These are phyloP conservation scores for Limnothrissa miodon DNA, from an alignment of 2,113 vertebrate species.

Conservation along the genomic window DNA sequence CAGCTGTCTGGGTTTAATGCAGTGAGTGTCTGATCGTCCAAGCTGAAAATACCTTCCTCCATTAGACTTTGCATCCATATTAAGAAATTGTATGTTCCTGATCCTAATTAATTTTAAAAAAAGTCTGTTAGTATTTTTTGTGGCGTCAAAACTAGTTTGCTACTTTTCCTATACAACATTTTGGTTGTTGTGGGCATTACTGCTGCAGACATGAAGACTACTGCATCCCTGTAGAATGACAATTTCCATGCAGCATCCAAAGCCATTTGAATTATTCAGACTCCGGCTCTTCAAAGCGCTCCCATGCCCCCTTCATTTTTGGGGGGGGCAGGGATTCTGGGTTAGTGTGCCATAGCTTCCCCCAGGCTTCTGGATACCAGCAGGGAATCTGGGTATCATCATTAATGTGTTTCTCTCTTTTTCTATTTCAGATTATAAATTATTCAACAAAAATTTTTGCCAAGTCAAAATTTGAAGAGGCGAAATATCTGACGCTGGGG, in stretches of 20 bases:
- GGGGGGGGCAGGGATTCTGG: slow-evolving; percentile 8
- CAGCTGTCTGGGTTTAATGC: slow-evolving; percentile 69
- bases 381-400: slow-evolving; percentile 27
- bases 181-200: neutral
- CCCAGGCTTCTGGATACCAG: neutral
- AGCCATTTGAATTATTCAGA: slow-evolving; percentile 24
- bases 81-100: neutral
- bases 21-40: slow-evolving; percentile 31
- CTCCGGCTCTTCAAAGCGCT: slow-evolving; percentile 5
- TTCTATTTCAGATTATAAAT: slow-evolving; percentile 68
- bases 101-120: neutral
- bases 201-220: slow-evolving; percentile 9
- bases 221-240: neutral
- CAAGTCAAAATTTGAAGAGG: slow-evolving; percentile 58
- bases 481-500: slow-evolving; percentile 65
- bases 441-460: slow-evolving; percentile 68
- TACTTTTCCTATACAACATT: neutral
- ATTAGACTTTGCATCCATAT: neutral
- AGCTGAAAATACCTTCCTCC: neutral
- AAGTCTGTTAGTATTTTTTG: too few relatives aligned
- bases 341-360: slow-evolving; percentile 25
- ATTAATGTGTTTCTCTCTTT: slow-evolving; percentile 10
- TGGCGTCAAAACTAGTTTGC: neutral
- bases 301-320: neutral
- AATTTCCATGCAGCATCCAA: slow-evolving; percentile 23